A percentile compares a stretch with the other conserved stretches of the same genome.
phyloP scores from a whole-genome alignment of 2,797 vertebrate genomes.

The Acrossocheilus wenchowensis region DNA sequence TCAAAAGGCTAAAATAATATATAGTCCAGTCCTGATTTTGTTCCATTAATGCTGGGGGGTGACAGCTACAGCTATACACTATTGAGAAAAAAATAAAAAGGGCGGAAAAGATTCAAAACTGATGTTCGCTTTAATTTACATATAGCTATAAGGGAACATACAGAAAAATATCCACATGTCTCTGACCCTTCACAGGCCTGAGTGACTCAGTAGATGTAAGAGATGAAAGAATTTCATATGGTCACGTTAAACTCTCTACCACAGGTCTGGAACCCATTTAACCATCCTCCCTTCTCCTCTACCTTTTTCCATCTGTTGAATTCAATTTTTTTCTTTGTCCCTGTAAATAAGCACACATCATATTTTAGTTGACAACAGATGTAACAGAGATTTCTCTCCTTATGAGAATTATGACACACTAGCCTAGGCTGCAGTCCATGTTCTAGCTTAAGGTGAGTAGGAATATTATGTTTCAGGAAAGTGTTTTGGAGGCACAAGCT shows the following conservation, averaged over 20 bases:
- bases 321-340: neutral
- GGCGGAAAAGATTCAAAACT: slow-evolving; percentile 16
- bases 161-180: neutral
- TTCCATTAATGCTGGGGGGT: neutral
- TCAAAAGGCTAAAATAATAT: neutral
- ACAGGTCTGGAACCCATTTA: slow-evolving; percentile 73
- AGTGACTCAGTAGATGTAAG: neutral
- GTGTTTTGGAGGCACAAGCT: slow-evolving; percentile 26
- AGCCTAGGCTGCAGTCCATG: neutral
- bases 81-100: neutral
- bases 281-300: slow-evolving; percentile 1
- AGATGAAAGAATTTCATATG: slow-evolving; percentile 60
- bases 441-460: slow-evolving; percentile 14
- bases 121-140: neutral
- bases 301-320: slow-evolving; percentile 31
- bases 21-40: neutral
- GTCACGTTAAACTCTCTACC: slow-evolving; percentile 68
- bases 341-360: slow-evolving; percentile 11
- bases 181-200: neutral
- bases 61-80: neutral
- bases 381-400: neutral
- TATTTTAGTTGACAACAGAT: slow-evolving; percentile 9
- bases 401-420: neutral
- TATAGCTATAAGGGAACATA: neutral
- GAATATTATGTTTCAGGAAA: slow-evolving; percentile 38